phyloP scores from a whole-genome alignment of 2,888 invertebrate genomes.

The Lordiphosa andalusiaca region DNA sequence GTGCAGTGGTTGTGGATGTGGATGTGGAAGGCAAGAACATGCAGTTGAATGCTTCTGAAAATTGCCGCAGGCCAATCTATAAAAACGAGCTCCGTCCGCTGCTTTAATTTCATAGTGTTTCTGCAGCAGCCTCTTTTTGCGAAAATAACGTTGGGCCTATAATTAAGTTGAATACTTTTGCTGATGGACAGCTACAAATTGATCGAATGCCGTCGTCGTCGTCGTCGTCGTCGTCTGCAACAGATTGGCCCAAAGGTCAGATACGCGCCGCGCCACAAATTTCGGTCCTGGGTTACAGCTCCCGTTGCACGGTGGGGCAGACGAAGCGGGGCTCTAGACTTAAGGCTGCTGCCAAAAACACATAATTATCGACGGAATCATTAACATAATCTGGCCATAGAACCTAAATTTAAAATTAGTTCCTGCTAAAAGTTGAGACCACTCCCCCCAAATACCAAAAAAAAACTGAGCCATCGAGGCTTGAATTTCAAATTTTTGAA shows the following conservation, averaged over 20 bases:
- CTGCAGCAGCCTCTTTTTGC: conserved; percentile 31
- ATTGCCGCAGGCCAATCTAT: conserved; percentile 67
- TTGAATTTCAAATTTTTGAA: too few species aligned
- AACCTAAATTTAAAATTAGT: conserved; percentile 5
- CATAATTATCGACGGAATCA: conserved; percentile 58
- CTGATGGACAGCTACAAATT: conserved; percentile 68
- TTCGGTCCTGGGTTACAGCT: conserved; percentile 56
- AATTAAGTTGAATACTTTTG: conserved; percentile 63
- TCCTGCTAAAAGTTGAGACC: neutral
- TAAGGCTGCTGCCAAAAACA: conserved; percentile 34
- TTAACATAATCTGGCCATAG: conserved; percentile 68
- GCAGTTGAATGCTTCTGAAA: conserved; percentile 70
- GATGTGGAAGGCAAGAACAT: conserved; percentile 33
- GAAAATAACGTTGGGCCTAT: conserved; percentile 60
- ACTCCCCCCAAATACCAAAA: conserved; percentile 1
- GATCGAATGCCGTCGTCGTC: conserved; percentile 58
- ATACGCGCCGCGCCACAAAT: conserved; percentile 44
- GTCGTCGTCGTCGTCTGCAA: neutral
- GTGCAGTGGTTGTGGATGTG: neutral
- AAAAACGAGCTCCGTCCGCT: conserved; percentile 46
- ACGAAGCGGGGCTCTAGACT: conserved; percentile 11
- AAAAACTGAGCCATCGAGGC: too few species aligned
- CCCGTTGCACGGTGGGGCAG: conserved; percentile 43
- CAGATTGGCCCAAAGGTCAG: conserved; percentile 62
- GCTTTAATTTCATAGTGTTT: conserved; percentile 50